phyloP scores from a whole-genome alignment of 2,797 vertebrate genomes.

The Fundulus diaphanus region DNA sequence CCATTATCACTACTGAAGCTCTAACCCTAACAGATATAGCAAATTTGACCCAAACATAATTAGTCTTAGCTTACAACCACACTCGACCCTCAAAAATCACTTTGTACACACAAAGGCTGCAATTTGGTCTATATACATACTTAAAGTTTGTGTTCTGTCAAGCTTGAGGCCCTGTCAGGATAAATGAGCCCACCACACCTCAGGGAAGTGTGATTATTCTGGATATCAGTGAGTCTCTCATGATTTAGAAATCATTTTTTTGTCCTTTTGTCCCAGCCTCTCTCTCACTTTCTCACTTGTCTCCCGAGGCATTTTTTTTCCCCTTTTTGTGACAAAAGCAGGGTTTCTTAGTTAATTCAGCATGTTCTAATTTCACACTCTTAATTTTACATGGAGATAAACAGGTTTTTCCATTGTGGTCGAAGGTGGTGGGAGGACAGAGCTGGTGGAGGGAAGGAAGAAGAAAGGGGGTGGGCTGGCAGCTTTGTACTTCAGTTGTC shows the following conservation, averaged over 20 bases:
- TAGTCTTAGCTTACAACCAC: background rate
- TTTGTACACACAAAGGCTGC: background rate
- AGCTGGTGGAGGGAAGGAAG: slow-evolving; percentile 32
- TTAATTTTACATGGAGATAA: slow-evolving; percentile 82
- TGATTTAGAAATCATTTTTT: slow-evolving; percentile 59
- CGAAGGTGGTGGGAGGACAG: slow-evolving; percentile 38
- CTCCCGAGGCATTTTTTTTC: slow-evolving; percentile 75
- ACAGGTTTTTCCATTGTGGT: slow-evolving; percentile 74
- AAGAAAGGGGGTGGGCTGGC: slow-evolving; percentile 26
- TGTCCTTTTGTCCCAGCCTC: slow-evolving; percentile 34
- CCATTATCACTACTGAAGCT: too few species aligned
- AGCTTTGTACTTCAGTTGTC: slow-evolving; percentile 60
- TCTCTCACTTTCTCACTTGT: slow-evolving; percentile 33
- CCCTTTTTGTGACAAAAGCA: slow-evolving; percentile 81
- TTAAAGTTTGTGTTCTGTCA: slow-evolving; percentile 12
- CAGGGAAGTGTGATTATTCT: slow-evolving; percentile 79
- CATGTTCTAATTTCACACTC: slow-evolving; percentile 84
- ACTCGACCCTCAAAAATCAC: background rate
- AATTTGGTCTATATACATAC: background rate
- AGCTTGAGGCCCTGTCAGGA: background rate
- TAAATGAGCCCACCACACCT: slow-evolving; percentile 48
- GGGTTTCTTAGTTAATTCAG: slow-evolving; percentile 80
- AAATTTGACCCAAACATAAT: background rate
- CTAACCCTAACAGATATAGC: background rate
- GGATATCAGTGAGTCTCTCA: slow-evolving; percentile 76